These are phyloP conservation scores for Palythoa caribaeorum DNA, from an alignment of 92 coral and sea anemone species.

Conservation along the genomic window DNA sequence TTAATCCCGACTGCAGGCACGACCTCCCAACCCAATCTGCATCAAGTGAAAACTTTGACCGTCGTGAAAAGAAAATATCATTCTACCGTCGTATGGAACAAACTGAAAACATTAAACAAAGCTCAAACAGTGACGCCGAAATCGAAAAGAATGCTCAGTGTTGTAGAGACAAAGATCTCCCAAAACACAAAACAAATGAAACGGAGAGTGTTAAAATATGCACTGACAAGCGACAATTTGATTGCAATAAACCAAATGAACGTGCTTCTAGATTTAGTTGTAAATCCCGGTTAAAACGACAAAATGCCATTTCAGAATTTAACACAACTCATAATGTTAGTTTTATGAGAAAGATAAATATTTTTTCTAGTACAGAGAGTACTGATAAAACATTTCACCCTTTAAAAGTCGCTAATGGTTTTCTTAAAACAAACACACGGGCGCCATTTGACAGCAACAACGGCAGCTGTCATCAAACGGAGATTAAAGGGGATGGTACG, in stretches of 20 bases:
- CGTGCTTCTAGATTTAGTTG: neutral
- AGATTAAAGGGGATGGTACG: conserved; percentile 12
- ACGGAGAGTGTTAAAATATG: neutral
- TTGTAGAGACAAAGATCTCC: conserved; percentile 11
- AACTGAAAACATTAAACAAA: neutral
- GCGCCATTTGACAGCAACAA: neutral
- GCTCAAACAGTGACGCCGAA: conserved; percentile 12
- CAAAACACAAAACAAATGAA: conserved; percentile 18
- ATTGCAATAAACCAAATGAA: neutral
- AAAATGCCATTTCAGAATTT: conserved; percentile 14
- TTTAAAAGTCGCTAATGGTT: conserved; percentile 33
- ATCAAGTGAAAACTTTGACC: conserved; percentile 11
- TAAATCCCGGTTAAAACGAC: conserved; percentile 3
- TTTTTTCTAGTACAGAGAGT: conserved; percentile 30
- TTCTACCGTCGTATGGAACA: neutral
- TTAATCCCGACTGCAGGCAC: neutral
- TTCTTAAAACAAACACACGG: conserved; percentile 21
- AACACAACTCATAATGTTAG: conserved; percentile 21
- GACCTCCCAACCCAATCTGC: neutral
- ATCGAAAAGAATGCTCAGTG: neutral
- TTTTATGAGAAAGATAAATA: conserved; percentile 47
- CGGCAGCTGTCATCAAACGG: neutral
- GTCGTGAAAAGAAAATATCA: neutral
- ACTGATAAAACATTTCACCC: conserved; percentile 39
- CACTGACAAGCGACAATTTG: neutral